Evolutionary conservation across 2,888 invertebrate species (phyloP).

Genomic region (Phengaris arion): DNA sequence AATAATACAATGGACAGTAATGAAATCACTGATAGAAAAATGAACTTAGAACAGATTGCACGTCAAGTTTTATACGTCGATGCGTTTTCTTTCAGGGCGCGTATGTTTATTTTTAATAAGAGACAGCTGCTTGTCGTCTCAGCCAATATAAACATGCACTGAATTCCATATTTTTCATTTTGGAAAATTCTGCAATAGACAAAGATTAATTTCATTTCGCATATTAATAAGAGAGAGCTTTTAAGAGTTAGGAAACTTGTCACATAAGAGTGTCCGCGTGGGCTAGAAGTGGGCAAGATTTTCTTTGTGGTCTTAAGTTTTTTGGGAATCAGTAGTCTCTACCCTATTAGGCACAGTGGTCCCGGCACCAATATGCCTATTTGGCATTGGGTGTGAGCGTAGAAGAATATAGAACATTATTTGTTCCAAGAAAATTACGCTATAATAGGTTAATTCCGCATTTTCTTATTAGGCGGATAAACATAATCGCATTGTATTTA

Average conservation of each 20-base stretch:
- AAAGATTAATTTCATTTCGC: background rate
- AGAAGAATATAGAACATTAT: background rate
- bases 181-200: constrained; percentile 1
- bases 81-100: background rate
- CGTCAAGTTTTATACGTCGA: background rate
- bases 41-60: background rate
- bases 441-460: constrained; percentile 12
- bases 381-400: too few relatives aligned
- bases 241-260: background rate
- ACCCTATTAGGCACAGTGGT: too few relatives aligned
- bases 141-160: constrained; percentile 8
- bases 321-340: too few relatives aligned
- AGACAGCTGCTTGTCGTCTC: constrained; percentile 6
- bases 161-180: constrained; percentile 12
- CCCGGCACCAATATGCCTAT: too few relatives aligned
- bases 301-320: too few relatives aligned
- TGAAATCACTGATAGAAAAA: background rate
- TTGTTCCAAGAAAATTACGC: background rate
- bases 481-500: constrained; percentile 21
- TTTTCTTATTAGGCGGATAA: constrained; percentile 2
- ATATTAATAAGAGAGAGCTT: background rate
- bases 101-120: constrained; percentile 11
- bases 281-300: too few relatives aligned
- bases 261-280: background rate
- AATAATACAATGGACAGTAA: background rate